phyloP scores from a whole-genome alignment of 2,888 invertebrate species.

The Drosophila hamatofila region DNA sequence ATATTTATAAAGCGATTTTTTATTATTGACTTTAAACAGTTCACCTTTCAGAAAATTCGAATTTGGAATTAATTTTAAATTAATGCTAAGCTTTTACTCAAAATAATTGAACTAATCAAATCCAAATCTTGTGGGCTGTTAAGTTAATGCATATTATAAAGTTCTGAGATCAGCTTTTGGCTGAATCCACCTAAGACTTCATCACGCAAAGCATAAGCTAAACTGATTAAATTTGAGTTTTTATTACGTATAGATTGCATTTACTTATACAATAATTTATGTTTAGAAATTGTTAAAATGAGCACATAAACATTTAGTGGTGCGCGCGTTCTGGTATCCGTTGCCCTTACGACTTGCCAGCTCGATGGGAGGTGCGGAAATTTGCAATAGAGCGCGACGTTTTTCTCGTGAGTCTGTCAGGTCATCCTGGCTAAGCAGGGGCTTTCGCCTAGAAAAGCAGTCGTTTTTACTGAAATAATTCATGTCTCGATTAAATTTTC shows the following conservation, averaged over 20 bases:
- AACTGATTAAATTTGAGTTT: background rate
- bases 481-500: slow-evolving; percentile 3
- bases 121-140: too few species aligned
- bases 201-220: background rate
- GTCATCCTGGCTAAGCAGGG: slow-evolving; percentile 41
- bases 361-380: slow-evolving; percentile 56
- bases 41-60: too few species aligned
- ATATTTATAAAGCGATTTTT: too few species aligned
- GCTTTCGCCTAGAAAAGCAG: background rate
- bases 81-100: too few species aligned
- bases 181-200: too few species aligned
- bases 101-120: too few species aligned
- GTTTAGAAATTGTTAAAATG: slow-evolving; percentile 20
- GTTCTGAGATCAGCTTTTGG: too few species aligned
- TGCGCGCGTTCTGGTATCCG: slow-evolving; percentile 12
- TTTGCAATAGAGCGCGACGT: slow-evolving; percentile 43
- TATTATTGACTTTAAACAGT: too few species aligned
- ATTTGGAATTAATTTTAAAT: too few species aligned
- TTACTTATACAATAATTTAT: background rate
- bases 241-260: background rate
- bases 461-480: background rate
- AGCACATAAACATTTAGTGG: background rate
- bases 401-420: slow-evolving; percentile 27
- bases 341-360: slow-evolving; percentile 59
- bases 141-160: too few species aligned